Evolutionary conservation across 2,888 invertebrate genomes (phyloP), one percentile per base, ranked within the genome.

Genomic region (Perizoma flavofasciatum): DNA sequence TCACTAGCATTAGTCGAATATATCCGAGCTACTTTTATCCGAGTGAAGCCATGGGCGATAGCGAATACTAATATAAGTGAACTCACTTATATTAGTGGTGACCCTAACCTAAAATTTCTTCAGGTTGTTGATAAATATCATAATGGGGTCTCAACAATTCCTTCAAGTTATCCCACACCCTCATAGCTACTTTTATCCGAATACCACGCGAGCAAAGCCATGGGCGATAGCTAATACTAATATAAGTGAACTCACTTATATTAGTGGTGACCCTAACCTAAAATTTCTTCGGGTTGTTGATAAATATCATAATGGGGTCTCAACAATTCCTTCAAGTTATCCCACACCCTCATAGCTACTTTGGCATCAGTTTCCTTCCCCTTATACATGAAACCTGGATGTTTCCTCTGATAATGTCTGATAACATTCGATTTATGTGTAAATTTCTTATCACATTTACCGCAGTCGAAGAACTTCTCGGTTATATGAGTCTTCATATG

Each of bases 391-490:
- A 72, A 69, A 0, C 79, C 77, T 0, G 89, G 89, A 73, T 89
- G 89, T 5, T 88, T 89, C 5, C 81, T 71, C 3, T 68, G 68
- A 47, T 86, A 88, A 68, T 89, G 89, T 0, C 87, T 68, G 0
- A 85, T 47, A 0, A 87, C 79, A 55, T 88, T 88, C 22, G 87
- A 87, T 40, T 82, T 82, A 50, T 88, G 87, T 0, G 88, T 86
- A 60, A 88, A 89, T 11, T 75, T 69, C 55, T 83, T 86, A 0
- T 76, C 74, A 48, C 89, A 89, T 0, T 81, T 61, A 0, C 74
- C 69, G 55, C 89, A 89, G 0, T 72, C 41, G 9, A 88, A 88
- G 48, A 81, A 79, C 6, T 85, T 86, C 8, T 81, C 83, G 32
- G 83, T 81, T 0, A 77, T 75, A 43, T 89, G 89, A 0, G 75